phyloP scores from a whole-genome alignment of 1,140 invertebrate genomes.

The Drosophila watanabei region DNA sequence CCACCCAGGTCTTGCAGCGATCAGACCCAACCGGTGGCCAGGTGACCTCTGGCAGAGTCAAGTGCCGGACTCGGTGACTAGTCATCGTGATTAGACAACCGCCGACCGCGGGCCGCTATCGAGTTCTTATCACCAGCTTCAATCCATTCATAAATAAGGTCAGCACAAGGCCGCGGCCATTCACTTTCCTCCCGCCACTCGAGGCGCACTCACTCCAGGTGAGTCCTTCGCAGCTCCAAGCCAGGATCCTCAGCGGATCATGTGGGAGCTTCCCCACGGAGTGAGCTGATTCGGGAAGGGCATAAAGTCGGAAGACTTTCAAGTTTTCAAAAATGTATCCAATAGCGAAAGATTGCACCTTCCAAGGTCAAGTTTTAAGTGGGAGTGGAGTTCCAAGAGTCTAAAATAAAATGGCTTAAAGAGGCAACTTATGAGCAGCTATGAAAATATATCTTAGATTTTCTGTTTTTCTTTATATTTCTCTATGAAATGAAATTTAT shows the following conservation, averaged over 20 bases:
- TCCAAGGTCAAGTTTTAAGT: background rate
- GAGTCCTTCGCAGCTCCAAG: background rate
- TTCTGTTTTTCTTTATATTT: background rate
- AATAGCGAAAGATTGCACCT: too few relatives aligned
- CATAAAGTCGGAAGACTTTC: background rate
- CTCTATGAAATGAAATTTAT: background rate
- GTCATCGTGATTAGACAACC: slow-evolving; percentile 44
- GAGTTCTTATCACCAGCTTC: slow-evolving; percentile 1
- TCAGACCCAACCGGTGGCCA: background rate
- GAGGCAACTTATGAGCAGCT: background rate
- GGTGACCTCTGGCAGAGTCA: slow-evolving; percentile 45
- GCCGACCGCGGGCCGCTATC: slow-evolving; percentile 8
- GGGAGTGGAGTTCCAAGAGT: too few relatives aligned
- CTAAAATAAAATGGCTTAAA: background rate
- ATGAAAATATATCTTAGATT: background rate
- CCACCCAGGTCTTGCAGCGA: slow-evolving; percentile 1
- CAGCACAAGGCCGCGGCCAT: slow-evolving; percentile 17
- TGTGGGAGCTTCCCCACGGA: too few relatives aligned
- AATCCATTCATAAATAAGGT: slow-evolving; percentile 31
- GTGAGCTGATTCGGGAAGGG: background rate
- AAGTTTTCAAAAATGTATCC: background rate
- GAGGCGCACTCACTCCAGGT: slow-evolving; percentile 12
- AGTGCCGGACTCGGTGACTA: background rate
- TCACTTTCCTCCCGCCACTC: slow-evolving; percentile 12
- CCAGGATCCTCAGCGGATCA: background rate